A percentile compares a stretch with the other conserved stretches of the same genome.
Conservation (phyloP, 2,113 vertebrate genomes). For the Sminthopsis crassicaudata region DNA sequence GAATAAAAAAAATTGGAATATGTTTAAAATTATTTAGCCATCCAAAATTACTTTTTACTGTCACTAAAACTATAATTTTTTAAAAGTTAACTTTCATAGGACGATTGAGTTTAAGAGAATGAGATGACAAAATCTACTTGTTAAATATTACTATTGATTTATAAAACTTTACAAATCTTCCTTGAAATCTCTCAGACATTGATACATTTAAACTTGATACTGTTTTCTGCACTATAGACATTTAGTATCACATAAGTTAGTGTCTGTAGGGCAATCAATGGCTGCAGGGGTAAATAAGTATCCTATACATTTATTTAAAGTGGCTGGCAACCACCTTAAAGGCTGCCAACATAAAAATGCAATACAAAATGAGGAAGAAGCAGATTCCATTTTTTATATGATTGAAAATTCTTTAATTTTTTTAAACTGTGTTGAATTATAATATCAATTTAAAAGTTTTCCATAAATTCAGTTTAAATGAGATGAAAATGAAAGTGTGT, state of each 20-base stretch:
- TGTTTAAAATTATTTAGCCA: neutral
- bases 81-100: neutral
- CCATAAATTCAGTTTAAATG: neutral
- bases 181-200: neutral
- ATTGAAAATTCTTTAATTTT: neutral
- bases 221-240: neutral
- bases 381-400: neutral
- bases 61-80: neutral
- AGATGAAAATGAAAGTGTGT: no score
- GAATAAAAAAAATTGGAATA: neutral
- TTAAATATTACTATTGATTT: neutral
- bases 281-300: neutral
- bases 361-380: neutral
- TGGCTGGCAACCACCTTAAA: neutral
- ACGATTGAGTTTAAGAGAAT: neutral
- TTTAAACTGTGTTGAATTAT: neutral
- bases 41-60: neutral
- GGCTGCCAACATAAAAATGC: neutral
- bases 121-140: neutral
- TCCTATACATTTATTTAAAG: neutral
- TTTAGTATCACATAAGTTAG: neutral
- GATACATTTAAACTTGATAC: neutral
- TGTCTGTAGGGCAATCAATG: neutral
- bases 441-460: neutral
- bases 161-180: neutral